Percentiles rank a stretch among this genome's conserved stretches.
Evolutionary conservation across 2,888 invertebrate genomes (phyloP).

Genomic region (Theretra japonica): DNA sequence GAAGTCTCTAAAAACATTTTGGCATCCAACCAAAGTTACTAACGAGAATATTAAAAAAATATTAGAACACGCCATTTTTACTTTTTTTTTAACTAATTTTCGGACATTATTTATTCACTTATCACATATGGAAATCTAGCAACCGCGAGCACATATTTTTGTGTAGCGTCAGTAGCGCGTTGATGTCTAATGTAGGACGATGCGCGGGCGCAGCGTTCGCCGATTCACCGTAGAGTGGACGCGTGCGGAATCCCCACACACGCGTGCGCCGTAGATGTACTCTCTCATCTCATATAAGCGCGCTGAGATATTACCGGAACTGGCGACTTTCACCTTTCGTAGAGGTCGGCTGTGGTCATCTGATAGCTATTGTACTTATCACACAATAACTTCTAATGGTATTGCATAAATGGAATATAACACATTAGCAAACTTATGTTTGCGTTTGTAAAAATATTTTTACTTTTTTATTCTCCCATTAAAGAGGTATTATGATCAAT

Average conservation of each 20-base stretch:
- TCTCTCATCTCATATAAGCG: conserved; percentile 68
- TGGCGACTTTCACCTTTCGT: conserved; percentile 71
- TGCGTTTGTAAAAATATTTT: conserved; percentile 2
- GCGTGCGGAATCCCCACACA: conserved; percentile 59
- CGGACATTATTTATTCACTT: conserved; percentile 17
- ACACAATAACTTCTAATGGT: conserved; percentile 48
- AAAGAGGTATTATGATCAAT: background rate
- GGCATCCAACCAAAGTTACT: conserved; percentile 50
- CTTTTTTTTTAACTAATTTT: background rate
- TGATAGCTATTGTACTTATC: conserved; percentile 58
- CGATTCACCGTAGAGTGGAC: conserved; percentile 67
- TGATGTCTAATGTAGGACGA: conserved; percentile 50
- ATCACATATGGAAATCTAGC: conserved; percentile 19
- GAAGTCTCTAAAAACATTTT: conserved; percentile 67
- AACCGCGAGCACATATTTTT: conserved; percentile 23
- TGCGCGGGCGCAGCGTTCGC: conserved; percentile 69
- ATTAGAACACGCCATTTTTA: conserved; percentile 57
- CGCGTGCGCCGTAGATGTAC: conserved; percentile 47
- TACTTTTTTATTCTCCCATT: background rate
- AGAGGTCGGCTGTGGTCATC: conserved; percentile 65
- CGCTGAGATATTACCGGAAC: conserved; percentile 80
- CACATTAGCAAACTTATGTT: conserved; percentile 25
- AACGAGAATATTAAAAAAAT: conserved; percentile 53
- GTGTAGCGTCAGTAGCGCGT: conserved; percentile 42
- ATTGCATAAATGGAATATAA: conserved; percentile 44